These are phyloP conservation scores for Cheilosia variabilis DNA, from an alignment of 2,888 invertebrate species.

Conservation along the genomic window DNA sequence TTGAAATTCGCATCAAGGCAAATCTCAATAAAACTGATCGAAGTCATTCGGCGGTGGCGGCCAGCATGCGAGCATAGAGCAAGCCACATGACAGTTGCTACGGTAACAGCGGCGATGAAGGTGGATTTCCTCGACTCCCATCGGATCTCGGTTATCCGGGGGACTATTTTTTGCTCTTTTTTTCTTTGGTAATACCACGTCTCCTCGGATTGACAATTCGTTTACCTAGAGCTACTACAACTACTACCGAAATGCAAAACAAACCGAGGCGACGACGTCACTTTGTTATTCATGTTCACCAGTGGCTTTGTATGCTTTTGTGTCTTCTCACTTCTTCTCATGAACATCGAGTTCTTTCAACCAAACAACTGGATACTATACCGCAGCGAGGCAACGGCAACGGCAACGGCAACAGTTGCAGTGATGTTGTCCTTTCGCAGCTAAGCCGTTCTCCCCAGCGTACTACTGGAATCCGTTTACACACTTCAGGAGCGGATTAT, in stretches of 20 bases:
- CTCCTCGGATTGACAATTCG: conserved; percentile 65
- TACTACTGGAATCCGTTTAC: conserved; percentile 61
- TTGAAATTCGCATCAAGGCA: conserved; percentile 75
- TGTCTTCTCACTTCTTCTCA: conserved; percentile 60
- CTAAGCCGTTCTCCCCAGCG: conserved; percentile 23
- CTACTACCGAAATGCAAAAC: conserved; percentile 34
- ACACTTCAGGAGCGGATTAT: conserved; percentile 71
- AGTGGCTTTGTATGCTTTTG: conserved; percentile 71
- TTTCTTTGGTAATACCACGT: conserved; percentile 43
- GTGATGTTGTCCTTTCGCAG: conserved; percentile 44
- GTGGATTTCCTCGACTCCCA: conserved; percentile 16
- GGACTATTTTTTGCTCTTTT: neutral
- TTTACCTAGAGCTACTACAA: conserved; percentile 60
- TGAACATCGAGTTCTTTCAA: conserved; percentile 60
- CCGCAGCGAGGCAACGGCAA: neutral
- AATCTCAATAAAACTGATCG: conserved; percentile 75
- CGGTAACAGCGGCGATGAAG: conserved; percentile 22
- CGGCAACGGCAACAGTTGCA: conserved; percentile 32
- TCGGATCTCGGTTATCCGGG: conserved; percentile 16
- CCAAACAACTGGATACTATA: conserved; percentile 8
- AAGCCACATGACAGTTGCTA: neutral
- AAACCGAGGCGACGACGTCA: conserved; percentile 50
- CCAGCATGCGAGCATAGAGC: too few species aligned
- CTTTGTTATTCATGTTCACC: conserved; percentile 74
- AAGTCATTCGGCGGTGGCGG: conserved; percentile 59